These are phyloP conservation scores for Rhynchonycteris naso DNA, from an alignment of 2,797 vertebrate species.

Conservation along the genomic window DNA sequence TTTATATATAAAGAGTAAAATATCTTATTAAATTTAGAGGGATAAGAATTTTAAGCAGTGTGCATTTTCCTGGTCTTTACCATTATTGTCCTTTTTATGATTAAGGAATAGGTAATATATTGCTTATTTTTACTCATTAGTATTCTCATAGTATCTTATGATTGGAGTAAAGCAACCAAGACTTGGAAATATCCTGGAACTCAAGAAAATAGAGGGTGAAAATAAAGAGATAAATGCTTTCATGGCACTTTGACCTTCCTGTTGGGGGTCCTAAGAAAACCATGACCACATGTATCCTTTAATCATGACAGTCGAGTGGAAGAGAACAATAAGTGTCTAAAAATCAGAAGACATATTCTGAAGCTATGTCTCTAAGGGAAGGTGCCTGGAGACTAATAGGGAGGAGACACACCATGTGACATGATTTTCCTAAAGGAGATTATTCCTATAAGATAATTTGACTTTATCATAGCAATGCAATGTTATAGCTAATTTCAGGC, in stretches of 20 bases:
- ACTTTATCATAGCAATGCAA: neutral
- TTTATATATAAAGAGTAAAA: neutral
- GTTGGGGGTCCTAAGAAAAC: neutral
- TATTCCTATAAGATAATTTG: neutral
- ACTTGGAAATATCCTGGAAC: neutral
- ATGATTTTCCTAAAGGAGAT: neutral
- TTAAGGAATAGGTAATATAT: neutral
- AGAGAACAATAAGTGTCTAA: neutral
- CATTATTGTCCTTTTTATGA: neutral
- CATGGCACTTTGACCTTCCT: neutral
- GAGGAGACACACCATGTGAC: accelerated
- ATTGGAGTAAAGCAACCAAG: neutral
- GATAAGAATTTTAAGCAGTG: neutral
- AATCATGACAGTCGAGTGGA: neutral
- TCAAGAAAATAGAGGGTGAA: neutral
- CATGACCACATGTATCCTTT: neutral
- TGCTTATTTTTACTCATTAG: neutral
- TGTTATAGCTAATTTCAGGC: neutral
- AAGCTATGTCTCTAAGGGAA: neutral
- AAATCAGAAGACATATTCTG: neutral
- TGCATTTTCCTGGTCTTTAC: neutral
- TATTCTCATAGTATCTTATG: neutral
- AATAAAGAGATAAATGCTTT: neutral
- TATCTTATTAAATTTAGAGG: neutral
- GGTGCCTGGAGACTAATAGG: neutral